Evolutionary conservation across 2,888 invertebrate genomes (phyloP).

Genomic region (Scaptodrosophila latifasciaeformis): DNA sequence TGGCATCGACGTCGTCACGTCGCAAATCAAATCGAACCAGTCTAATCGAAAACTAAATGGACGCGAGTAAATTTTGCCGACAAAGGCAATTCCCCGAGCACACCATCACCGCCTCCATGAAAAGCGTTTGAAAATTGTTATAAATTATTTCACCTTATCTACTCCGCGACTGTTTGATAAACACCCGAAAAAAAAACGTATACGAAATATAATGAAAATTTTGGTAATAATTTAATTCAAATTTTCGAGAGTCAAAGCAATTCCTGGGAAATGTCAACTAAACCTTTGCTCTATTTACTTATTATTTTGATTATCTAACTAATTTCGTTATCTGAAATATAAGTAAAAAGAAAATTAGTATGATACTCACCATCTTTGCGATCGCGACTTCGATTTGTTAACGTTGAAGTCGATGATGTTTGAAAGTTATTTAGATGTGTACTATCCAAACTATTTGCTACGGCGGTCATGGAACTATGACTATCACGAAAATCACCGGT

Average conservation of each 20-base stretch:
- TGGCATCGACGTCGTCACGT: conserved; percentile 45
- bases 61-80: conserved; percentile 61
- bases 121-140: conserved; percentile 59
- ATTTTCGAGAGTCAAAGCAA: too few species aligned
- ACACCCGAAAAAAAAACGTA: not conserved
- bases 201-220: too few species aligned
- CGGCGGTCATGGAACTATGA: conserved; percentile 82
- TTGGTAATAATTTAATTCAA: too few species aligned
- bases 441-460: conserved; percentile 79
- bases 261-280: too few species aligned
- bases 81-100: conserved; percentile 50
- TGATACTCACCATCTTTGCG: conserved; percentile 78
- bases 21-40: conserved; percentile 64
- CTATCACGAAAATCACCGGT: conserved; percentile 91
- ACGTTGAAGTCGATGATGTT: conserved; percentile 78
- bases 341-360: too few species aligned
- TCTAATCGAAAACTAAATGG: conserved; percentile 69
- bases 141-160: conserved; percentile 63
- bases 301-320: conserved; percentile 3
- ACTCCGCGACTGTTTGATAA: conserved; percentile 22
- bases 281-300: too few species aligned
- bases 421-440: conserved; percentile 83
- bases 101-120: conserved; percentile 27
- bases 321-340: too few species aligned
- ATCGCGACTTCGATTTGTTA: conserved; percentile 80